Evolutionary conservation across 2,888 invertebrate species (phyloP), one percentile per base, ranked within the genome.

Genomic region (Bhutanitis thaidina): DNA sequence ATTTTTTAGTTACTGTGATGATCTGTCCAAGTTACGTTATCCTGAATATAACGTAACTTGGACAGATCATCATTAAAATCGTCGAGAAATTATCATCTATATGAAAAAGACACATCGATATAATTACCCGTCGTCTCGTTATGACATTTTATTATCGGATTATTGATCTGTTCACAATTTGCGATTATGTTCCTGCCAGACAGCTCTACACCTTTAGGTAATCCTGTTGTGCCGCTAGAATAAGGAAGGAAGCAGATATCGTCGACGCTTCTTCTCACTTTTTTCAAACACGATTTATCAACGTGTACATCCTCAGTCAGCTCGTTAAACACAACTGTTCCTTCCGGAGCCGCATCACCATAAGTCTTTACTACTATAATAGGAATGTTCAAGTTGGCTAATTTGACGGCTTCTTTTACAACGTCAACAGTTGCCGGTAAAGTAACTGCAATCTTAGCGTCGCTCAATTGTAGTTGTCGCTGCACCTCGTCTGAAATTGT

Each of bases 151-250:
- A 90, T 69, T 0, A 54, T 38, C 0, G 75, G 73, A 1, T 82
- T 78, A 52, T 75, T 80, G 30, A 87, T 63, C 57, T 90, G 90
- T 53, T 80, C 67, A 50, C 82, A 74, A 61, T 93, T 92, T 0
- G 91, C 71, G 8, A 92, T 69, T 7, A 93, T 65, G 71, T 92
- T 93, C 43, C 66, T 80, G 74, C 94, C 93, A 0, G 93, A 90
- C 0, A 95, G 65, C 64, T 92, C 90, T 0, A 95, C 95, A 1
- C 94, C 95, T 85, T 96, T 96, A 0, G 95, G 94, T 44, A 94
- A 58, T 0, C 97, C 97, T 0, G 96, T 97, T 0, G 97, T 97
- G 0, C 96, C 96, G 67, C 96, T 96, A 0, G 96, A 96, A 82
- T 95, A 97, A 0, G 96, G 96, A 53, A 97, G 64, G 27, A 95